These are phyloP conservation scores for Netelia fuscicornis DNA, from an alignment of 2,888 invertebrate species.

Conservation along the genomic window DNA sequence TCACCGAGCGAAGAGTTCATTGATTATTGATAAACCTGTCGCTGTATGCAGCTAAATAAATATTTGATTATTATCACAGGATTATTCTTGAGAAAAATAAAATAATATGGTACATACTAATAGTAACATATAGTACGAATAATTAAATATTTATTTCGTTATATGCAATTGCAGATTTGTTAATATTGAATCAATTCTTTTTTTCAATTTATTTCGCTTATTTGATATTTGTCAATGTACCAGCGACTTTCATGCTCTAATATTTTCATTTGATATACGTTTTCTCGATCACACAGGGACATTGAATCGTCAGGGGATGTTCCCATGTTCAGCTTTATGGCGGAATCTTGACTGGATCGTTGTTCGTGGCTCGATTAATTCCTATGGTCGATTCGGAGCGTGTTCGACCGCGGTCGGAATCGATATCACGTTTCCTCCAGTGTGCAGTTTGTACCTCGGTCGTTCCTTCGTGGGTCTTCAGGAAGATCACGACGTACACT, in stretches of 20 bases:
- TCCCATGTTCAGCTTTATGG: neutral
- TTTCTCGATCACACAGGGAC: neutral
- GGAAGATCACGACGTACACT: slow-evolving; percentile 17
- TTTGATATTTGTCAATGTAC: too few species aligned
- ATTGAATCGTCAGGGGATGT: neutral
- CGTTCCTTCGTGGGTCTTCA: neutral
- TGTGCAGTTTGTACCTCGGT: neutral
- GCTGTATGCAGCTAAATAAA: too few species aligned
- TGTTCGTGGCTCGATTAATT: slow-evolving; percentile 41
- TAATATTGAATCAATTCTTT: too few species aligned
- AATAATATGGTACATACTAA: too few species aligned
- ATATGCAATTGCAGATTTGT: too few species aligned
- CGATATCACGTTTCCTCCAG: slow-evolving; percentile 4
- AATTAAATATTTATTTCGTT: too few species aligned
- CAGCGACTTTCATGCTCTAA: neutral
- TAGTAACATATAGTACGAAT: too few species aligned
- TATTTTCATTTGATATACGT: neutral
- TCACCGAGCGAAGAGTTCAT: too few species aligned
- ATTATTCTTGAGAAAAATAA: too few species aligned
- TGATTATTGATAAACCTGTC: too few species aligned
- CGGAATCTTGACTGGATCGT: neutral
- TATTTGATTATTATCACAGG: too few species aligned
- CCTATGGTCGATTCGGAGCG: slow-evolving; percentile 48
- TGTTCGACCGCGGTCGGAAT: slow-evolving; percentile 33
- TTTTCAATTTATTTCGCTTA: too few species aligned